A percentile compares a stretch with the other conserved stretches of the same genome.
Evolutionary conservation across 2,888 invertebrate species (phyloP).

Genomic region (Pandemis heparana): DNA sequence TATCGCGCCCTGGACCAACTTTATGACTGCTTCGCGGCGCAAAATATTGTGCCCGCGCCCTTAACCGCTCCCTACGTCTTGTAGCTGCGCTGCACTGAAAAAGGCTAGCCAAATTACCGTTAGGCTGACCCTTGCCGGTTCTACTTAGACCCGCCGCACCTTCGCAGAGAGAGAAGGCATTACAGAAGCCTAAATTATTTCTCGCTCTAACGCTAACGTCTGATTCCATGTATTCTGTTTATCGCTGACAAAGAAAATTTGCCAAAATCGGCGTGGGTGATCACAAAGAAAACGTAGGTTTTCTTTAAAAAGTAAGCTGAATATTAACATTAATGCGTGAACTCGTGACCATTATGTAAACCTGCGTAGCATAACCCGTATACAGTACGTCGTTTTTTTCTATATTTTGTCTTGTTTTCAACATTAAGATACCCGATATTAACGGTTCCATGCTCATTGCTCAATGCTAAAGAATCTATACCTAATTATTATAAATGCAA

Average conservation of each 20-base stretch:
- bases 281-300: background rate
- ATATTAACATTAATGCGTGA: no score
- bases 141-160: constrained; percentile 5
- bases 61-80: constrained; percentile 41
- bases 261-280: background rate
- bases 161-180: background rate
- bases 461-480: no score
- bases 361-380: no score
- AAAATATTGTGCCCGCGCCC: constrained; percentile 59
- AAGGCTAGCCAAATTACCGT: constrained; percentile 16
- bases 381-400: no score
- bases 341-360: no score
- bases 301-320: background rate
- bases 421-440: no score
- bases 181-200: background rate
- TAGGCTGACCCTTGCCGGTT: constrained; percentile 1
- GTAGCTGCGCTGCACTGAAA: background rate
- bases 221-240: background rate
- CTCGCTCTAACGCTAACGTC: background rate
- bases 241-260: background rate
- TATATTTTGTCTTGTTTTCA: no score
- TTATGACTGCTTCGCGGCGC: constrained; percentile 64
- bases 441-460: no score
- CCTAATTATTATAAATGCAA: no score
- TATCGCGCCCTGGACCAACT: constrained; percentile 69